Conservation (phyloP, 2,797 vertebrate genomes). For the Sebastolobus alascanus region DNA sequence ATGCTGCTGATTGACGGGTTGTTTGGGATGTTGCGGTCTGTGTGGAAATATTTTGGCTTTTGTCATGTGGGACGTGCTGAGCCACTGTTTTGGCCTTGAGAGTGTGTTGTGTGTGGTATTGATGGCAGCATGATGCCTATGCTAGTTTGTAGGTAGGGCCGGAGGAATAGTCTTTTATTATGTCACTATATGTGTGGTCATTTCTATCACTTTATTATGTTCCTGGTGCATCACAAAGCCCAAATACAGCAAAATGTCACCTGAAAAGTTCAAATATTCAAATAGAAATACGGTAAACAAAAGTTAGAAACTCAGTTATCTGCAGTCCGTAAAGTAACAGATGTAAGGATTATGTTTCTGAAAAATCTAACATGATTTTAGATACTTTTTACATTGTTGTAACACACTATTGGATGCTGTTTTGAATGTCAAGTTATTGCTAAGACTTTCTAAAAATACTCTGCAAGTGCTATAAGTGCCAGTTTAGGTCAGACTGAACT, state of each 20-base stretch:
- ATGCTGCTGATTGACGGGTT: conserved; percentile 42
- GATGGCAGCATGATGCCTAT: not conserved
- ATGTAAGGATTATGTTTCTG: not conserved
- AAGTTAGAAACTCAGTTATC: not conserved
- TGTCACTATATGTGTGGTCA: not conserved
- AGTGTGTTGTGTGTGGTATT: conserved; percentile 1
- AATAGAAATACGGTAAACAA: not conserved
- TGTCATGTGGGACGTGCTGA: not conserved
- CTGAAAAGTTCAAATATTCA: not conserved
- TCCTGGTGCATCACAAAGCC: not conserved
- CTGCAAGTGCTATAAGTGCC: not conserved
- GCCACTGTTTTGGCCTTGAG: not conserved
- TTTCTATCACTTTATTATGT: not conserved
- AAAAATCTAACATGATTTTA: not conserved
- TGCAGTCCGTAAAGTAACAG: not conserved
- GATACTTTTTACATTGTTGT: not conserved
- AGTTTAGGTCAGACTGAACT: not conserved
- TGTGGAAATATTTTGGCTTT: conserved; percentile 16
- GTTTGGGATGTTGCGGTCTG: conserved; percentile 32
- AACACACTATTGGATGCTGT: not conserved
- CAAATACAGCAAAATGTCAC: not conserved
- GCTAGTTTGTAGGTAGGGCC: not conserved
- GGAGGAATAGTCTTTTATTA: not conserved
- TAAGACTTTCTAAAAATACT: not conserved
- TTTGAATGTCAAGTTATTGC: not conserved